These are phyloP conservation scores for Ellobius talpinus DNA, from an alignment of 2,113 vertebrate species.

Conservation along the genomic window DNA sequence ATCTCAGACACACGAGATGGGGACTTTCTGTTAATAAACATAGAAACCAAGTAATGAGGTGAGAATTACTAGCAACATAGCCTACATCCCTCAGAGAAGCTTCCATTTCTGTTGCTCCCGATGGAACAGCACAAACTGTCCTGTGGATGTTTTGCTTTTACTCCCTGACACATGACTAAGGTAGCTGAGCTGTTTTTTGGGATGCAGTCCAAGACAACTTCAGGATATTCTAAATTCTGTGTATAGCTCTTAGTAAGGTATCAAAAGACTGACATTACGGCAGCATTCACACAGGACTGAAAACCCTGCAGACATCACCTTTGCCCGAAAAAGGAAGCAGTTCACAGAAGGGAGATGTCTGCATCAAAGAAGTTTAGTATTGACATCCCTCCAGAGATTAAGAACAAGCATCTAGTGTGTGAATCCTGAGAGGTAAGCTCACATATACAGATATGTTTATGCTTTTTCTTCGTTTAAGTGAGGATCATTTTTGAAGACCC, in stretches of 20 bases:
- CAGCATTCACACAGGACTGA: neutral
- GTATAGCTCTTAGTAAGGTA: constrained; percentile 30
- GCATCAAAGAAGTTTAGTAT: neutral
- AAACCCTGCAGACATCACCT: neutral
- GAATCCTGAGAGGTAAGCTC: neutral
- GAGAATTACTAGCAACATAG: constrained; percentile 30
- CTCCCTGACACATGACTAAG: constrained; percentile 46
- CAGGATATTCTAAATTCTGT: neutral
- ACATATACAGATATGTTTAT: neutral
- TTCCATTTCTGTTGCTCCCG: constrained; percentile 57
- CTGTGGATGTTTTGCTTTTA: constrained; percentile 28
- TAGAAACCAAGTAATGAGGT: constrained; percentile 18
- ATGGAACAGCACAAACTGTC: constrained; percentile 38
- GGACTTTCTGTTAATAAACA: constrained; percentile 23
- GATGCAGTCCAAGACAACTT: constrained; percentile 56
- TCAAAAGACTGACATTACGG: constrained; percentile 14
- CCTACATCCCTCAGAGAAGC: constrained; percentile 11
- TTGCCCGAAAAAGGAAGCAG: neutral
- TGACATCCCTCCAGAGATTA: neutral
- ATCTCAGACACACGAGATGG: neutral
- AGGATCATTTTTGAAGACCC: neutral
- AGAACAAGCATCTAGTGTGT: neutral
- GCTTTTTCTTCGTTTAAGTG: neutral
- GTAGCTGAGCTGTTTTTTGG: constrained; percentile 51
- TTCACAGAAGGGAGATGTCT: neutral